These are phyloP conservation scores for Odontamblyopus rebecca DNA, from an alignment of 2,797 vertebrate genomes.

Conservation along the genomic window DNA sequence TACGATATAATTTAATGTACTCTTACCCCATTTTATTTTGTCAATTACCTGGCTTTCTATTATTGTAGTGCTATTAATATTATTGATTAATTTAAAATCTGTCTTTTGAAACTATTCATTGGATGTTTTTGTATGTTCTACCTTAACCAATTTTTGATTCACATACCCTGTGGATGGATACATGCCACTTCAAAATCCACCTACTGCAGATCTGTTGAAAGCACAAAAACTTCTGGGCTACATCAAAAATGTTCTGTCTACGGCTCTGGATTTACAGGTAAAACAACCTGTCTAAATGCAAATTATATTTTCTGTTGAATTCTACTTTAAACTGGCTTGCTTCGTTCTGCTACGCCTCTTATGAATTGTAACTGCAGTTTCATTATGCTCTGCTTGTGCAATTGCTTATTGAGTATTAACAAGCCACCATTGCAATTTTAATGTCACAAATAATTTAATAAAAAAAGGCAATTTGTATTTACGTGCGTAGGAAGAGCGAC, in stretches of 20 bases:
- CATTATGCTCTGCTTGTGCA: neutral
- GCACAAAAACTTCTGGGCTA: constrained; percentile 88
- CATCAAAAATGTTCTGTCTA: constrained; percentile 85
- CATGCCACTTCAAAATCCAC: constrained; percentile 90
- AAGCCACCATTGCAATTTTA: neutral
- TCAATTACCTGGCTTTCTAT: neutral
- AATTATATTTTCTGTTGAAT: neutral
- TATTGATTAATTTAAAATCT: neutral
- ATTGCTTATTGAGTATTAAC: neutral
- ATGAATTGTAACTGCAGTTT: neutral
- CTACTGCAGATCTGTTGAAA: constrained; percentile 82
- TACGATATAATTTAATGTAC: neutral
- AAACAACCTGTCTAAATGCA: neutral
- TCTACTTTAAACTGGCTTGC: neutral
- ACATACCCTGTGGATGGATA: constrained; percentile 94
- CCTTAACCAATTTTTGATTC: constrained; percentile 72
- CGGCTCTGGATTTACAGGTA: constrained; percentile 85
- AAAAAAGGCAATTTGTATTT: neutral
- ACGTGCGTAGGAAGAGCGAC: constrained; percentile 82
- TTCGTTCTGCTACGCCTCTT: neutral
- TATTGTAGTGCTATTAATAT: neutral
- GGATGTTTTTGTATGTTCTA: constrained; percentile 1
- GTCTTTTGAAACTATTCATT: neutral
- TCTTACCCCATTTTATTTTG: neutral
- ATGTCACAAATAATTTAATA: neutral